Percentiles rank a stretch among this genome's conserved stretches.
phyloP scores from a whole-genome alignment of 2,888 invertebrate genomes.

The Monopis laevigella region DNA sequence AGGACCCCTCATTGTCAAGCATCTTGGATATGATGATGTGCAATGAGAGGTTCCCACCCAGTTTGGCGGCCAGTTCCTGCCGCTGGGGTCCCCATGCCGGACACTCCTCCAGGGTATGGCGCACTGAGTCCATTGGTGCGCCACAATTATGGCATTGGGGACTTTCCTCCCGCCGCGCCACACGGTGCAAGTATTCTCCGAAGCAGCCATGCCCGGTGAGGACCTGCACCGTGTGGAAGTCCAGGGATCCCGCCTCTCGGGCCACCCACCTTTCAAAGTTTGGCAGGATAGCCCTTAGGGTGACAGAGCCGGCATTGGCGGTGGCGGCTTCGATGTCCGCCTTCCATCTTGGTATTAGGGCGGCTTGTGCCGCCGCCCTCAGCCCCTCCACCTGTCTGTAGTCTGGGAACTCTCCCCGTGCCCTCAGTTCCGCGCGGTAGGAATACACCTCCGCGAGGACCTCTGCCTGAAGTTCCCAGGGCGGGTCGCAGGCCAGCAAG shows the following conservation, averaged over 20 bases:
- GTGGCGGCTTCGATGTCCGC: neutral
- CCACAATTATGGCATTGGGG: slow-evolving; percentile 7
- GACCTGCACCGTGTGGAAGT: slow-evolving; percentile 19
- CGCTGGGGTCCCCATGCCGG: neutral
- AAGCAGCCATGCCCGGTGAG: slow-evolving; percentile 22
- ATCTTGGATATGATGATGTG: too few species aligned
- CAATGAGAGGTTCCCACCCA: too few species aligned
- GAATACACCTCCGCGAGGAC: slow-evolving; percentile 1
- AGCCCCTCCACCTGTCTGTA: neutral
- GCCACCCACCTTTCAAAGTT: too few species aligned
- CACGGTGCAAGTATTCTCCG: slow-evolving; percentile 8
- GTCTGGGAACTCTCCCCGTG: neutral
- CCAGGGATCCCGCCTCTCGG: too few species aligned
- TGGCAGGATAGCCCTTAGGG: too few species aligned
- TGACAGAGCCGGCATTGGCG: too few species aligned
- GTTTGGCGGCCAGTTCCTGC: neutral
- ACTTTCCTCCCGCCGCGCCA: slow-evolving; percentile 13
- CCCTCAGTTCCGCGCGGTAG: neutral
- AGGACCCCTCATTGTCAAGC: too few species aligned
- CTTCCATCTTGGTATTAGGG: neutral
- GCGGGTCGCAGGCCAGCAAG: neutral
- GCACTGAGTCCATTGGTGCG: slow-evolving; percentile 3
- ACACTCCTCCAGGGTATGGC: slow-evolving; percentile 9
- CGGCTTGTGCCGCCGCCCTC: neutral
- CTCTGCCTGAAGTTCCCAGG: slow-evolving; percentile 3